phyloP scores from a whole-genome alignment of 2,888 invertebrate genomes.

The Cepaea hortensis region DNA sequence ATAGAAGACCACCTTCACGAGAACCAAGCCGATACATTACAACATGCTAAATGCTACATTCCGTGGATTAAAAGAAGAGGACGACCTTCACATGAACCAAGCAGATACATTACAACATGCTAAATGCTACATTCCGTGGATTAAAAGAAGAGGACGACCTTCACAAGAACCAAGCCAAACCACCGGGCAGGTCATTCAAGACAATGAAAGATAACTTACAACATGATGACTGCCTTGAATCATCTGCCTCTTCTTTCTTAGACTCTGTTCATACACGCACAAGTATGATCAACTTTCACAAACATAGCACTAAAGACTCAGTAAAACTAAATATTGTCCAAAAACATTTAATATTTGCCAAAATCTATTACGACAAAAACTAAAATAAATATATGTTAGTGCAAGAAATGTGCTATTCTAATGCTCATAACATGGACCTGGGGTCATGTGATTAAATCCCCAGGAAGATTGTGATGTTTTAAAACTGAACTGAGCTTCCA shows the following conservation, averaged over 20 bases:
- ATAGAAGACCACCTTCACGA: too few species aligned
- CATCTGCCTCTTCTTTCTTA: constrained; percentile 19
- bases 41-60: constrained; percentile 10
- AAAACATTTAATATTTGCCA: too few species aligned
- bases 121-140: background rate
- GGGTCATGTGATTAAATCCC: too few species aligned
- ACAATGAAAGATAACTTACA: constrained; percentile 27
- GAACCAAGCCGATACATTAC: background rate
- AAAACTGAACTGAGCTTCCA: too few species aligned
- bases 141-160: background rate
- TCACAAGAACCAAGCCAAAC: background rate
- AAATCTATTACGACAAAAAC: too few species aligned
- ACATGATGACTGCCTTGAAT: constrained; percentile 9
- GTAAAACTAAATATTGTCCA: too few species aligned
- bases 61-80: too few species aligned
- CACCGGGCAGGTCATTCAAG: background rate
- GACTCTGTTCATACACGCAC: constrained; percentile 28
- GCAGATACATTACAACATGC: background rate
- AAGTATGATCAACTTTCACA: background rate
- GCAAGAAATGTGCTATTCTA: too few species aligned
- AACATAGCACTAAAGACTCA: background rate
- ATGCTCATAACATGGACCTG: too few species aligned
- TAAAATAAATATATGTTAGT: too few species aligned
- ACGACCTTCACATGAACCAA: background rate
- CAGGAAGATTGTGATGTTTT: too few species aligned